Evolutionary conservation across 1,140 invertebrate genomes (phyloP).

Genomic region (Drosophila seguyi): DNA sequence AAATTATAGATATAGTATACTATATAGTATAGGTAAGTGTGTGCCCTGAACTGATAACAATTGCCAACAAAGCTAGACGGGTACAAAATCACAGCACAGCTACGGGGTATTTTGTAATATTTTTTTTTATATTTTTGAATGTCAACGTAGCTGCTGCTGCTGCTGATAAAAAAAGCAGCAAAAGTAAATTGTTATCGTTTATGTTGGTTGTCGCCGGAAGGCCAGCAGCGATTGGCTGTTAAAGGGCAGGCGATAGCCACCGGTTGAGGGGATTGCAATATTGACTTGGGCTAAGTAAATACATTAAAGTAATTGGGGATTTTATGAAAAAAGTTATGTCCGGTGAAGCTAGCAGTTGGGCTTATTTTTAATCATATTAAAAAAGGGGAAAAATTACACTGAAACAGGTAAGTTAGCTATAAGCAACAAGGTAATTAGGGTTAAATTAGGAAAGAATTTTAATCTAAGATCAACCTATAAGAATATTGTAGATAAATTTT

Average conservation of each 20-base stretch:
- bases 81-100: conserved; percentile 25
- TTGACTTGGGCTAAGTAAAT: too few species aligned
- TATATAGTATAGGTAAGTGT: conserved; percentile 9
- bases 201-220: too few species aligned
- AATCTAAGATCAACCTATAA: not conserved
- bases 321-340: too few species aligned
- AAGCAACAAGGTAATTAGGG: not conserved
- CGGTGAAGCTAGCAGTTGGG: too few species aligned
- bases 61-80: conserved; percentile 37
- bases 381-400: not conserved
- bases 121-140: conserved; percentile 55
- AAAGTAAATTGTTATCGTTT: too few species aligned
- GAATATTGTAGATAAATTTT: not conserved
- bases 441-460: not conserved
- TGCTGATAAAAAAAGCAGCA: too few species aligned
- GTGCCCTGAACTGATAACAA: conserved; percentile 57
- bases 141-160: conserved; percentile 58
- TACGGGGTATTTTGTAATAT: conserved; percentile 5
- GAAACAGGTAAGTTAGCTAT: not conserved
- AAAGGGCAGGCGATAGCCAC: too few species aligned
- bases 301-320: too few species aligned
- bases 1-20: conserved; percentile 14
- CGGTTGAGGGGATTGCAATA: too few species aligned
- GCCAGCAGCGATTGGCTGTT: too few species aligned
- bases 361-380: too few species aligned